phyloP scores from a whole-genome alignment of 2,888 invertebrate species.

The Abrostola tripartita region DNA sequence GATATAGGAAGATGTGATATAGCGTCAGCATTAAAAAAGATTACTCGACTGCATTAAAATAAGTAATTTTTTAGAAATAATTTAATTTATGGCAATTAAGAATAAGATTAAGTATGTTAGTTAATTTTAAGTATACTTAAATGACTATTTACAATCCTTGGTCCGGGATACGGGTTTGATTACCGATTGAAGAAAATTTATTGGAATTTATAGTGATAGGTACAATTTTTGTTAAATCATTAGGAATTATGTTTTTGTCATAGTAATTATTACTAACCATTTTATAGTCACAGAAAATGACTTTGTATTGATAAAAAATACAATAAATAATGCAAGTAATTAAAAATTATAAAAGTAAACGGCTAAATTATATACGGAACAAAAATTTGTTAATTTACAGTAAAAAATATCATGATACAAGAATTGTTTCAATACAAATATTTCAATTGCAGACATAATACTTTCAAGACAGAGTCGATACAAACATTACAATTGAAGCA shows the following conservation, averaged over 20 bases:
- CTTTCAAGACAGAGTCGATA: too few species aligned
- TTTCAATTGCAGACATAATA: too few species aligned
- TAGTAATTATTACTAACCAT: too few species aligned
- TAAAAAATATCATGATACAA: not conserved
- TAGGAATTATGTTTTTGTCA: too few species aligned
- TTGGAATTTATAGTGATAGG: not conserved
- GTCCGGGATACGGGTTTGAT: slow-evolving; percentile 18
- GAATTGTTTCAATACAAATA: slow-evolving; percentile 6
- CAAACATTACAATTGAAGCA: not conserved
- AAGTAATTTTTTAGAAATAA: slow-evolving; percentile 43
- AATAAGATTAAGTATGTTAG: slow-evolving; percentile 27
- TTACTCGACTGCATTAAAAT: slow-evolving; percentile 14
- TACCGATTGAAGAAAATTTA: slow-evolving; percentile 1
- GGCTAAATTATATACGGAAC: too few species aligned
- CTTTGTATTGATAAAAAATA: too few species aligned
- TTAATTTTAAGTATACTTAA: slow-evolving; percentile 28
- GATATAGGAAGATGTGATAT: too few species aligned
- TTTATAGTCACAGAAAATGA: too few species aligned
- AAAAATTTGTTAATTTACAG: too few species aligned
- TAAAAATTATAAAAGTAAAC: too few species aligned
- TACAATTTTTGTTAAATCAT: not conserved
- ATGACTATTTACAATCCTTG: slow-evolving; percentile 49
- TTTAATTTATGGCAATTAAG: slow-evolving; percentile 56
- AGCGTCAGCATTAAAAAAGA: slow-evolving; percentile 1
- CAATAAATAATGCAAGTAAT: too few species aligned